Base-by-base conservation (phyloP, 2,888 invertebrate genomes). In the Auanema freiburgensis region DNA sequence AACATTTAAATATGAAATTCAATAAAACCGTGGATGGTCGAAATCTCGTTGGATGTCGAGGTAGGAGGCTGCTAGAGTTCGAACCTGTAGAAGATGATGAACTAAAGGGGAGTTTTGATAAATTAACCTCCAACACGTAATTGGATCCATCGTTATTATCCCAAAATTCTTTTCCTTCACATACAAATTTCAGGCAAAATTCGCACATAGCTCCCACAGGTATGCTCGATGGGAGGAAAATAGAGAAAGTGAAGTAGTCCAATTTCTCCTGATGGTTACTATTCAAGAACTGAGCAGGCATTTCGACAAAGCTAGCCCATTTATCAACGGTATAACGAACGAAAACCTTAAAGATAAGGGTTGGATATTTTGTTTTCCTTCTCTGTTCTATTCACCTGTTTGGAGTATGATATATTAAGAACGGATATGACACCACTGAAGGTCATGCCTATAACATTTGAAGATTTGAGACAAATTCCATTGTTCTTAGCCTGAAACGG, bases 111-210 rank as follows among this genome's bases (percentile, higher is more conserved):
- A 33, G 8, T 5, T 33, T 33, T 5, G 3, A 8, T 33, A 33
- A 3, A 33, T 3, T 8, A 33, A 62, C 62, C 51, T 56, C 51
- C 51, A 62, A 21, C 16, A 62, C 51, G 33, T 62, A 62, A 43
- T 62, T 62, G 24, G 33, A 21, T 12, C 62, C 62, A 16, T 62
- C 62, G 25, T 62, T 62, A 33, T 62, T 62, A 25, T 62, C 62
- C 62, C 62, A 62, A 24, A 50, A 57, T 12, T 33, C 57, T 23
- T 24, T 21, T n/a, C 43, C 51, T 4, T 14, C 51, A 42, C 56
- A n/a, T 40, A 52, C 51, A 16, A 56, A 62, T 12, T 57, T 62
- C 8, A 43, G 46, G 49, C 62, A 62, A 24, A 62, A 62, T 10
- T 57, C 44, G 24, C 62, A 62, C 21, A n/a, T 56, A 14, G 62